Conservation (phyloP, 64 coral and sea anemone species). For the Stichodactyla mertensii region DNA sequence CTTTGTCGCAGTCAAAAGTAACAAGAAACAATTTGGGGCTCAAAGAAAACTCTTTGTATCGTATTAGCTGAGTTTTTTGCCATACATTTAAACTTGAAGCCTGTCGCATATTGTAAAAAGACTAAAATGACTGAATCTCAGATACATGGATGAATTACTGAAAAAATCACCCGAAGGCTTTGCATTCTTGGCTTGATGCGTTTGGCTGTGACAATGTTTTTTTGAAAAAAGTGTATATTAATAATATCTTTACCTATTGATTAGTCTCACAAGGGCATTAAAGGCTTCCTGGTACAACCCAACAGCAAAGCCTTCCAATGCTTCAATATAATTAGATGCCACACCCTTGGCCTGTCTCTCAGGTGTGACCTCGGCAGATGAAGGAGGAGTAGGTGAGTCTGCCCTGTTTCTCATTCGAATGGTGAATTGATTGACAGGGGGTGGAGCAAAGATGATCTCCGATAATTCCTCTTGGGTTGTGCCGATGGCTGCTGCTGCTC, state of each 20-base stretch:
- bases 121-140: no score
- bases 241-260: slow-evolving; percentile 68
- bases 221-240: neutral
- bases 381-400: slow-evolving; percentile 23
- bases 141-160: no score
- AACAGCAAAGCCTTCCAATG: slow-evolving; percentile 90
- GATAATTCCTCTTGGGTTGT: slow-evolving; percentile 81
- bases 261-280: slow-evolving; percentile 64
- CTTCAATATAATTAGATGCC: slow-evolving; percentile 68
- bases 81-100: no score
- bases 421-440: slow-evolving; percentile 82
- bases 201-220: no score
- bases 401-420: slow-evolving; percentile 65
- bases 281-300: slow-evolving; percentile 93
- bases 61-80: no score
- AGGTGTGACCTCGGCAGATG: slow-evolving; percentile 55
- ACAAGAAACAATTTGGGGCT: no score
- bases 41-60: no score
- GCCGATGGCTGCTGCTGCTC: slow-evolving; percentile 71
- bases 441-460: slow-evolving; percentile 97
- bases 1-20: no score
- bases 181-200: no score
- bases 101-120: no score
- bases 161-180: no score
- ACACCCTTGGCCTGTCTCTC: slow-evolving; percentile 54